Conservation (phyloP, 2,888 invertebrate species). For the Pammene fasciana region DNA sequence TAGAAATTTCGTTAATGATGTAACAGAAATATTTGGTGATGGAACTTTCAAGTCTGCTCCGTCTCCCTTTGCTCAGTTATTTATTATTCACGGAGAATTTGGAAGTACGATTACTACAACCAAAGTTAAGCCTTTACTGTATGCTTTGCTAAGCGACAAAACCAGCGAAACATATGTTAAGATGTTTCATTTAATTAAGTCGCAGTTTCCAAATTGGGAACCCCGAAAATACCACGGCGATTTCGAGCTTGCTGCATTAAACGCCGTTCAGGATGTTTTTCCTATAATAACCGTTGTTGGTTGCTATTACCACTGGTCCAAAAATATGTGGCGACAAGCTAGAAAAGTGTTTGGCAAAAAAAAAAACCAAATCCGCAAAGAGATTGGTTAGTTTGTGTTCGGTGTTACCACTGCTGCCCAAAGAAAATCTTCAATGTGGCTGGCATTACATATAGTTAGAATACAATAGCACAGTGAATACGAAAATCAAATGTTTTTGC, state of each 20-base stretch:
- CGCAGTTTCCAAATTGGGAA: constrained; percentile 18
- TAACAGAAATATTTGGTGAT: constrained; percentile 13
- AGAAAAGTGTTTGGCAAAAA: background rate
- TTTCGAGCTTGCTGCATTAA: constrained; percentile 24
- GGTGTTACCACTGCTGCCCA: constrained; percentile 10
- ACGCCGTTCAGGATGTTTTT: constrained; percentile 11
- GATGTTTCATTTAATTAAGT: constrained; percentile 13
- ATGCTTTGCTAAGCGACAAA: constrained; percentile 21
- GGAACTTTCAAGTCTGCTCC: constrained; percentile 7
- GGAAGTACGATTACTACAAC: constrained; percentile 17
- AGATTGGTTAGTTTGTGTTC: constrained; percentile 19
- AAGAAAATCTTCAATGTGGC: constrained; percentile 12
- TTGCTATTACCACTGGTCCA: too few species aligned
- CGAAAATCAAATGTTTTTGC: background rate
- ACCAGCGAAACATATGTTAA: constrained; percentile 12
- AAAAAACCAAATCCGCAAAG: background rate
- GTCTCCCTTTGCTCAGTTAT: constrained; percentile 14
- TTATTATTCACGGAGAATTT: constrained; percentile 16
- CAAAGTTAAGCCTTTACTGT: constrained; percentile 13
- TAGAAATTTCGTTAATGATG: background rate
- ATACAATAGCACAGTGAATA: constrained; percentile 13
- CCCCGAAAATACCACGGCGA: constrained; percentile 16
- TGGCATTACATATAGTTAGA: constrained; percentile 15
- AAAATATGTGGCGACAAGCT: constrained; percentile 8
- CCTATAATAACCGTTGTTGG: too few species aligned